Evolutionary conservation across 2,113 vertebrate genomes (phyloP).

Genomic region (Eptesicus fuscus): DNA sequence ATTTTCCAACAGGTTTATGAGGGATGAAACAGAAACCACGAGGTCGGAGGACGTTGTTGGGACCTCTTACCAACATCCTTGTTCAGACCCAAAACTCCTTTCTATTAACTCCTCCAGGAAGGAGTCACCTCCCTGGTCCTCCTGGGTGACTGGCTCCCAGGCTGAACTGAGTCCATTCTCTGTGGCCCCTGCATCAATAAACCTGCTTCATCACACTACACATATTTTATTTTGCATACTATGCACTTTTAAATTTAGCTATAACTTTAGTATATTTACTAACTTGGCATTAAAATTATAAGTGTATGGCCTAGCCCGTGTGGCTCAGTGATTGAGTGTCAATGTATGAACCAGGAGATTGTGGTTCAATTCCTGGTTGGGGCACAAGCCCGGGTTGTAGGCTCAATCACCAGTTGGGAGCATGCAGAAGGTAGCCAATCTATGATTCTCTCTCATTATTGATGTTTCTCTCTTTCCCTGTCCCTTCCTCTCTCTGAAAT

Average conservation of each 20-base stretch:
- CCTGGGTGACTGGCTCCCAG: not conserved
- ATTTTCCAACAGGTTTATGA: not conserved
- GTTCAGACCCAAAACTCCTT: not conserved
- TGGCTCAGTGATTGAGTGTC: too few species aligned
- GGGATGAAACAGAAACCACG: not conserved
- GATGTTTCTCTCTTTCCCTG: too few species aligned
- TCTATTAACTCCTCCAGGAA: not conserved
- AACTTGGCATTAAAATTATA: not conserved
- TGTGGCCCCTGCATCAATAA: not conserved
- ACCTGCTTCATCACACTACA: not conserved
- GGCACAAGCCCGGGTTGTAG: too few species aligned
- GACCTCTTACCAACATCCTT: not conserved
- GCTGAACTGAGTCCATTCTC: not conserved
- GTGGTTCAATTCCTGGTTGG: too few species aligned
- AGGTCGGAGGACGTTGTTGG: too few species aligned
- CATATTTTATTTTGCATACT: not conserved
- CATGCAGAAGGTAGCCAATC: too few species aligned
- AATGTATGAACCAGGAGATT: too few species aligned
- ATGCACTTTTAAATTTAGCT: not conserved
- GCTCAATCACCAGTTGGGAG: too few species aligned
- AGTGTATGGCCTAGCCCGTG: too few species aligned
- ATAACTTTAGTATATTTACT: not conserved
- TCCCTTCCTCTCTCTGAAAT: too few species aligned
- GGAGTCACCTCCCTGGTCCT: not conserved
- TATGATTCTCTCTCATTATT: too few species aligned